These are phyloP conservation scores for Escarpia spicata DNA, from an alignment of 2,888 invertebrate species.

Conservation along the genomic window DNA sequence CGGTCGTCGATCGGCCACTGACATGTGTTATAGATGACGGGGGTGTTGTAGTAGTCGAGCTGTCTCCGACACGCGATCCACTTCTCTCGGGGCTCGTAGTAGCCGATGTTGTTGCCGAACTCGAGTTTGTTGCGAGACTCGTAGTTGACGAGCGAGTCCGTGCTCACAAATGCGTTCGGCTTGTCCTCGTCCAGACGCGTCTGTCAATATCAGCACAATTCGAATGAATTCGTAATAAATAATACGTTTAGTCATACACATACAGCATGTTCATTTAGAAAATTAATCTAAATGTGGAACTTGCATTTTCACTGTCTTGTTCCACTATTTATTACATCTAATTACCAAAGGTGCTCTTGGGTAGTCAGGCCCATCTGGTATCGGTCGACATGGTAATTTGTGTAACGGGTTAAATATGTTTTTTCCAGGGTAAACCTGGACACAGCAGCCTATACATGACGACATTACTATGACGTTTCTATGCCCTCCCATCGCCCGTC, in stretches of 20 bases:
- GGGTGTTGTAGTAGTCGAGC: slow-evolving; percentile 5
- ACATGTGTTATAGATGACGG: background rate
- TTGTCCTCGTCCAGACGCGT: background rate
- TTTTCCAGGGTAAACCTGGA: too few relatives aligned
- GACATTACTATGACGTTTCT: too few relatives aligned
- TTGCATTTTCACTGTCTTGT: background rate
- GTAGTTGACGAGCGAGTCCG: slow-evolving; percentile 46
- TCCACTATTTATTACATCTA: background rate
- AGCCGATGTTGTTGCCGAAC: slow-evolving; percentile 58
- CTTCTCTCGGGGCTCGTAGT: slow-evolving; percentile 50
- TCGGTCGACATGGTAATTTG: too few relatives aligned
- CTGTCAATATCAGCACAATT: background rate
- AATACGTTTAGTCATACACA: background rate
- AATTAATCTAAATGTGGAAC: background rate
- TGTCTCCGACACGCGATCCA: background rate
- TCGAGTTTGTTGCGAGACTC: slow-evolving; percentile 49
- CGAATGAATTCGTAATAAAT: background rate
- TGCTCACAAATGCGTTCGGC: background rate
- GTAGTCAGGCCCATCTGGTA: too few relatives aligned
- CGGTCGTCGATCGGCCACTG: background rate
- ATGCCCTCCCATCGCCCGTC: too few relatives aligned
- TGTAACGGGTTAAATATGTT: too few relatives aligned
- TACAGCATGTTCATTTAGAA: background rate
- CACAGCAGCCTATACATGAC: too few relatives aligned
- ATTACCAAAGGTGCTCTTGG: background rate